Base-by-base conservation (phyloP, 2,797 vertebrate genomes). In the Buphagus erythrorhynchus region DNA sequence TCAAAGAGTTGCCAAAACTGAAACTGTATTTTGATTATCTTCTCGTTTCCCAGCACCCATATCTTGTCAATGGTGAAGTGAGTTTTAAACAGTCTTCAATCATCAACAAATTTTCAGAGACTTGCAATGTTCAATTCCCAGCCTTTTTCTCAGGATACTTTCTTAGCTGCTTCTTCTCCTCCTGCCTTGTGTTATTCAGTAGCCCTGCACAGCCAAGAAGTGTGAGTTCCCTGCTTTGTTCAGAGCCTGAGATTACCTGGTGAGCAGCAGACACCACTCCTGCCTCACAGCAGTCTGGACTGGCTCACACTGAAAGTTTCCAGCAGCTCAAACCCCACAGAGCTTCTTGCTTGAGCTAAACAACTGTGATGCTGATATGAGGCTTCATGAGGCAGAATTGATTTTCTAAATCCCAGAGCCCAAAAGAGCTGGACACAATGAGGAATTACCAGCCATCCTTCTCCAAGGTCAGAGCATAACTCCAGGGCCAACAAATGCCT, bases 271-370 rank as follows among this genome's bases (percentile, higher is more conserved):
- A 26, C 24, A n/a, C 13, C 22, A 16, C 26, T 20, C 26, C 38
- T 63, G 40, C 22, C 1, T 20, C 43, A 16, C 51, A 36, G 19
- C 42, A 51, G 3, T 46, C 48, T 69, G 38, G 52, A 25, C 33
- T 71, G 46, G 11, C 54, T 49, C 4, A 0, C 17, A 7, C 18
- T 54, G 21, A 28, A 65, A 65, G 31, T 4, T 68, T 28, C 28
- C 76, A 66, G n/a, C 35, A 73, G 9, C 26, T 43, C 22, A 0
- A 45, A 31, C 15, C 7, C 18, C 28, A 5, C 1, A 0, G 13
- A 59, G 4, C 49, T 58, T 80, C 45, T 69, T 21, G 24, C 54
- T 86, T 66, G 40, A 62, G 29, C 5, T 45, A 49, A 74, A 33
- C 24, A 52, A 3, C 13, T 45, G 25, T 51, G 46, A 16, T 36